Conservation (phyloP, 2,888 invertebrate species). For the Lymantria monacha region DNA sequence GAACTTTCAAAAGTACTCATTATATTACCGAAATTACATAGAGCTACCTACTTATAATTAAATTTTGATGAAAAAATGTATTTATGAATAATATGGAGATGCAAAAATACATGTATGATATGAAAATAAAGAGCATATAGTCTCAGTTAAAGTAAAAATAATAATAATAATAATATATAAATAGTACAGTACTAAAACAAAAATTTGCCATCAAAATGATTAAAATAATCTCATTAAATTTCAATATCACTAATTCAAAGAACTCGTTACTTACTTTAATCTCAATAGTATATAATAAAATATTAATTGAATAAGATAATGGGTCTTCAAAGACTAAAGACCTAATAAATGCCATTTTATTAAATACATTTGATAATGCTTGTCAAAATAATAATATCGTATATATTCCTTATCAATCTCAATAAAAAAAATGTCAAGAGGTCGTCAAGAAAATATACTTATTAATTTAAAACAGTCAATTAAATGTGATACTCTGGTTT, state of each 20-base stretch:
- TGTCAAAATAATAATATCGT: constrained; percentile 50
- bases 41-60: constrained; percentile 66
- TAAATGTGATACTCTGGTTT: constrained; percentile 37
- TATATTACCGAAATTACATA: constrained; percentile 54
- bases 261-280: constrained; percentile 10
- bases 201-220: neutral
- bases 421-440: constrained; percentile 47
- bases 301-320: constrained; percentile 20
- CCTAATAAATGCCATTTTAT: constrained; percentile 62
- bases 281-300: constrained; percentile 7
- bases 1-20: constrained; percentile 43
- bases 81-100: constrained; percentile 26
- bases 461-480: constrained; percentile 55
- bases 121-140: constrained; percentile 5
- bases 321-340: constrained; percentile 22
- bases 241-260: constrained; percentile 4
- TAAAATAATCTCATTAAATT: constrained; percentile 3
- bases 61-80: constrained; percentile 40
- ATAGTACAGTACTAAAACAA: neutral
- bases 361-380: constrained; percentile 22
- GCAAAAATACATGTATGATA: constrained; percentile 26
- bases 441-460: constrained; percentile 48
- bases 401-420: constrained; percentile 45
- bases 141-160: neutral
- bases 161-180: neutral